Conservation (phyloP, 2,888 invertebrate species). For the Leptopilina myrica region DNA sequence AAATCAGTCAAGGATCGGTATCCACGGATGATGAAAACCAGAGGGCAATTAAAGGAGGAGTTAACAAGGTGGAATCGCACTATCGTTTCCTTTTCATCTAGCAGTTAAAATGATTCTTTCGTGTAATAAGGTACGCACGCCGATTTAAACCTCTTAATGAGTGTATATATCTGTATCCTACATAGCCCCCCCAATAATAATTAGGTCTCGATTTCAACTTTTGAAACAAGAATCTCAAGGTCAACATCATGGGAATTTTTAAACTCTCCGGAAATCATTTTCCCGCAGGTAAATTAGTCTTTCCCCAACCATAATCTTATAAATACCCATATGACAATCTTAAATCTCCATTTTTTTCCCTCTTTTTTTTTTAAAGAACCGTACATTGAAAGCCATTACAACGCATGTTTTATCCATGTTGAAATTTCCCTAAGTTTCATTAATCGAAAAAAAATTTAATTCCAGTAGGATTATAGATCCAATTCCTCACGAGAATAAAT, state of each 20-base stretch:
- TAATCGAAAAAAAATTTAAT: no score
- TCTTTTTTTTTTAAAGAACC: no score
- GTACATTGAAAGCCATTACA: no score
- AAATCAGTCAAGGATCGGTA: slow-evolving; percentile 43
- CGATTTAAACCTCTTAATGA: slow-evolving; percentile 54
- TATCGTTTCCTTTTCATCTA: slow-evolving; percentile 75
- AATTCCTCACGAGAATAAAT: no score
- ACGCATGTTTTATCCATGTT: no score
- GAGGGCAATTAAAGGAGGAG: slow-evolving; percentile 74
- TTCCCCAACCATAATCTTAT: no score
- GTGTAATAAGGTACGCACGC: slow-evolving; percentile 66
- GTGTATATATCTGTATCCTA: slow-evolving; percentile 56
- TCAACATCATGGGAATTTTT: slow-evolving; percentile 42
- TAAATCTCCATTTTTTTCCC: no score
- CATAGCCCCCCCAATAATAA: slow-evolving; percentile 48
- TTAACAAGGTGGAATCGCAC: slow-evolving; percentile 71
- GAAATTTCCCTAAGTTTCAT: no score
- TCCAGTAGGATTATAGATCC: no score
- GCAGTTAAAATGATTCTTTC: slow-evolving; percentile 66
- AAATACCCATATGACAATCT: neutral
- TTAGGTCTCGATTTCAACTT: slow-evolving; percentile 55
- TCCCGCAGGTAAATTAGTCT: slow-evolving; percentile 38
- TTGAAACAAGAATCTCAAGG: slow-evolving; percentile 56
- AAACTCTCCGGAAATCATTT: neutral
- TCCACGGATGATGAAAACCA: slow-evolving; percentile 71